phyloP scores from a whole-genome alignment of 1,140 invertebrate species.

The Micrasema minimum region DNA sequence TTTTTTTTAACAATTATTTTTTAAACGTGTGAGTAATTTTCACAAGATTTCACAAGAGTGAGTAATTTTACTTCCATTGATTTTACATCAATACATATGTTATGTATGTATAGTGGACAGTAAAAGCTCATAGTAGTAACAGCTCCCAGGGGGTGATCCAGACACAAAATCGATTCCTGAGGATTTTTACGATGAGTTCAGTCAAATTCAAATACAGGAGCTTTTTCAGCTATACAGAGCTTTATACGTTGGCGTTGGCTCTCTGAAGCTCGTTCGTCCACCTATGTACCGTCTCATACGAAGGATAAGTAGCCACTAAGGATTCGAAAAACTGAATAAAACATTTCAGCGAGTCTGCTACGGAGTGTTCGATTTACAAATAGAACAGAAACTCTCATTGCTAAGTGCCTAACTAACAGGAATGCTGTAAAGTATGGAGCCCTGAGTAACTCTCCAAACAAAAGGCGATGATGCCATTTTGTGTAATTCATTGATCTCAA shows the following conservation, averaged over 20 bases:
- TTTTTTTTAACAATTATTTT: too few relatives aligned
- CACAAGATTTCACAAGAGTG: too few relatives aligned
- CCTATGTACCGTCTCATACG: constrained; percentile 41
- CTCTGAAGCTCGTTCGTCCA: constrained; percentile 20
- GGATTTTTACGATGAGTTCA: constrained; percentile 16
- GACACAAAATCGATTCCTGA: constrained; percentile 1
- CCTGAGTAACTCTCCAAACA: constrained; percentile 36
- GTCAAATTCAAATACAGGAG: constrained; percentile 28
- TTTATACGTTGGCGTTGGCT: background rate
- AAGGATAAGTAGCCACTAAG: constrained; percentile 53
- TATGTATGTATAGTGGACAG: too few relatives aligned
- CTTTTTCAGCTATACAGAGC: constrained; percentile 3
- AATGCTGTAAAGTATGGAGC: constrained; percentile 19
- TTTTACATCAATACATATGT: too few relatives aligned
- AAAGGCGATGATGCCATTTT: constrained; percentile 40
- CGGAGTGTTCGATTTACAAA: constrained; percentile 52
- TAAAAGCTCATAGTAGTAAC: too few relatives aligned
- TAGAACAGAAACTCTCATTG: constrained; percentile 48
- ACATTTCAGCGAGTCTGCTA: constrained; percentile 47
- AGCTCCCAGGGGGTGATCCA: background rate
- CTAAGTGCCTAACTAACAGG: constrained; percentile 33
- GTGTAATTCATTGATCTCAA: constrained; percentile 49
- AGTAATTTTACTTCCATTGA: too few relatives aligned
- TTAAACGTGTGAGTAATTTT: too few relatives aligned
- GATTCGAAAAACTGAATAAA: constrained; percentile 54